These are phyloP conservation scores for Aplocera efformata DNA, from an alignment of 2,888 invertebrate species.

Conservation along the genomic window DNA sequence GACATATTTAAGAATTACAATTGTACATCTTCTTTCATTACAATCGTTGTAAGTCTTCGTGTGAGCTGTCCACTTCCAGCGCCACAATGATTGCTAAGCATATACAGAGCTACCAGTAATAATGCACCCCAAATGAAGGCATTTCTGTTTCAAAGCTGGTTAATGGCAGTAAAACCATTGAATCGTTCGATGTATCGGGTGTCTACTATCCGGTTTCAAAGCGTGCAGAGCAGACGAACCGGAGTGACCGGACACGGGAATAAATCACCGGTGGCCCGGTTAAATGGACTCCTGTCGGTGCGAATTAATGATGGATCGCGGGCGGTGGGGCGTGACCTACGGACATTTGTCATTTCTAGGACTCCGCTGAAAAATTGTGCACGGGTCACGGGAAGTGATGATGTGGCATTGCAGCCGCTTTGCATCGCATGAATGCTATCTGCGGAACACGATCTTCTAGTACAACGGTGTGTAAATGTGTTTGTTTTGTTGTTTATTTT, in stretches of 20 bases:
- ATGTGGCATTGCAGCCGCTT: no score
- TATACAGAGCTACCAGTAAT: no score
- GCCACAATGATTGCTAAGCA: no score
- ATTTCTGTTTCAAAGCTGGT: conserved; percentile 24
- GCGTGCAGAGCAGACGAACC: conserved; percentile 8
- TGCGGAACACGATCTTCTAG: no score
- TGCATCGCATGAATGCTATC: no score
- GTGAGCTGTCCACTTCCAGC: no score
- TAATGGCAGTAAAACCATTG: conserved; percentile 32
- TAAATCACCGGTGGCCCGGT: conserved; percentile 37
- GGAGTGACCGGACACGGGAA: conserved; percentile 21
- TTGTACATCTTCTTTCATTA: no score
- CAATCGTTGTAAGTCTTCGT: no score
- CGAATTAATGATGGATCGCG: conserved; percentile 39
- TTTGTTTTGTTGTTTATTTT: no score
- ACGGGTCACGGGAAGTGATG: conserved; percentile 1
- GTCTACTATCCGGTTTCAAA: conserved; percentile 34
- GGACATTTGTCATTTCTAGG: conserved; percentile 27
- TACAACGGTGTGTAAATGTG: no score
- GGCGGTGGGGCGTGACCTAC: conserved; percentile 26
- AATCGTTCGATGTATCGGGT: conserved; percentile 26
- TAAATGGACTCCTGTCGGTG: conserved; percentile 39
- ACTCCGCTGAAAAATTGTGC: conserved; percentile 26
- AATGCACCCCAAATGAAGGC: conserved; percentile 8
- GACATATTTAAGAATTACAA: no score